Percentiles rank a stretch among this genome's conserved stretches.
These are phyloP conservation scores for Xenopus borealis DNA, from an alignment of 2,113 vertebrate species.

Conservation along the genomic window DNA sequence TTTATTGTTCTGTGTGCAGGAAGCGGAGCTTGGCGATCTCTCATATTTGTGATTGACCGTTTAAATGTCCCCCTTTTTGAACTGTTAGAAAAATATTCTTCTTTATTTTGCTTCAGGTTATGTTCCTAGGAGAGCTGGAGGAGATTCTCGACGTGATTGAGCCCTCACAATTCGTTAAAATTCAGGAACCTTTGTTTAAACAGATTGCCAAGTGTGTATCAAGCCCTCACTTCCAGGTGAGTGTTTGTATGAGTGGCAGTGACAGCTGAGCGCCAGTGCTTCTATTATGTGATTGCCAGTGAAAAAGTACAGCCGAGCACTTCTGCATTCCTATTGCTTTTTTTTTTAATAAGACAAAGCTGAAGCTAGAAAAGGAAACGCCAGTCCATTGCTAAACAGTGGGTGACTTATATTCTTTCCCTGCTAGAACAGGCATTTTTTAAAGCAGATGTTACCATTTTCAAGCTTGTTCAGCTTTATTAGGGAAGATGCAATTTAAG, in stretches of 20 bases:
- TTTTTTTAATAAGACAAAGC: not conserved
- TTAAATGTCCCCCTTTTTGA: not conserved
- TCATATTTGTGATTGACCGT: not conserved
- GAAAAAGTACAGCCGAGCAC: not conserved
- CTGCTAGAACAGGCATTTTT: no score
- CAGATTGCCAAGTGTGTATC: constrained; percentile 98
- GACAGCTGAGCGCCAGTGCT: not conserved
- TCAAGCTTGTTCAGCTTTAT: no score
- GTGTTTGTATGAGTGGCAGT: constrained; percentile 43
- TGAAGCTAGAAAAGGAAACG: not conserved
- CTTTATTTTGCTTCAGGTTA: constrained; percentile 74
- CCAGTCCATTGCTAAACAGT: no score
- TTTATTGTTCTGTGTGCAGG: not conserved
- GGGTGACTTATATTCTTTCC: no score
- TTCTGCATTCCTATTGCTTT: not conserved
- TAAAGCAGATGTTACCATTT: no score
- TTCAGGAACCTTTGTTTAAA: constrained; percentile 98
- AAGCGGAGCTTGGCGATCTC: not conserved
- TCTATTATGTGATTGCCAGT: not conserved
- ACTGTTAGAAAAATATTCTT: constrained; percentile 30
- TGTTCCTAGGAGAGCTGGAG: constrained; percentile 96
- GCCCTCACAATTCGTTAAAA: constrained; percentile 96
- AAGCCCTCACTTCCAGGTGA: constrained; percentile 97
- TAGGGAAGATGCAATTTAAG: no score
- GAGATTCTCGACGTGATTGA: constrained; percentile 98